Evolutionary conservation across 2,888 invertebrate species (phyloP), one percentile per base, ranked within the genome.

Genomic region (Eupithecia vulgata): DNA sequence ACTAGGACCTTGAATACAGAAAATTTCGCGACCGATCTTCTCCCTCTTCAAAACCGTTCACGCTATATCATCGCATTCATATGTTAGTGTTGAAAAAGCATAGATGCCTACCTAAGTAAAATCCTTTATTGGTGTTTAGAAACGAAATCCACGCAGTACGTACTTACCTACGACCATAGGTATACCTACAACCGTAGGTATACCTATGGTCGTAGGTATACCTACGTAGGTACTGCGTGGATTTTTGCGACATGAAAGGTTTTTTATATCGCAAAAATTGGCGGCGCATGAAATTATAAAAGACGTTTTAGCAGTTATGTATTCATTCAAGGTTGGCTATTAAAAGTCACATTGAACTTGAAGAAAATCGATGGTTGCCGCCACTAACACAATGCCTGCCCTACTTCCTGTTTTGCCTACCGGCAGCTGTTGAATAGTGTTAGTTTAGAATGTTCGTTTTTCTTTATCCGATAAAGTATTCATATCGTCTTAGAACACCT

Each of bases 361-460:
- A 69, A 71, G 67, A 73, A 71, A 76, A 74, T 73, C 73, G 71
- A 76, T 71, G 62, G 35, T 68, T 66, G 42, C 68, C 35, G 35
- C 10, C 62, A 67, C 62, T 34, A 66, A 34, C 35, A 40, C 35
- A 45, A n/a, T 34, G 59, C 37, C 42, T 34, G 52, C 59, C 59
- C 34, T 30, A 64, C 37, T 64, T 64, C 62, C 62, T 64, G 62
- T 64, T 64, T 64, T 35, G 21, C 30, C 15, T 34, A 34, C 5
- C 0, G 5, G 13, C 59, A 15, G 61, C 34, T 61, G 21, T 52
- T 48, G n/a, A 7, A 48, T 61, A 12, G 17, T 6, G 8, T 34
- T 34, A 30, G 13, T 12, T 25, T 5, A 57, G 25, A 57, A 8
- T 25, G 57, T 25, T 7, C 12, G 8, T 52, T 21, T 48, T 52